phyloP scores from a whole-genome alignment of 2,113 vertebrate genomes.

The Heliornis fulica region DNA sequence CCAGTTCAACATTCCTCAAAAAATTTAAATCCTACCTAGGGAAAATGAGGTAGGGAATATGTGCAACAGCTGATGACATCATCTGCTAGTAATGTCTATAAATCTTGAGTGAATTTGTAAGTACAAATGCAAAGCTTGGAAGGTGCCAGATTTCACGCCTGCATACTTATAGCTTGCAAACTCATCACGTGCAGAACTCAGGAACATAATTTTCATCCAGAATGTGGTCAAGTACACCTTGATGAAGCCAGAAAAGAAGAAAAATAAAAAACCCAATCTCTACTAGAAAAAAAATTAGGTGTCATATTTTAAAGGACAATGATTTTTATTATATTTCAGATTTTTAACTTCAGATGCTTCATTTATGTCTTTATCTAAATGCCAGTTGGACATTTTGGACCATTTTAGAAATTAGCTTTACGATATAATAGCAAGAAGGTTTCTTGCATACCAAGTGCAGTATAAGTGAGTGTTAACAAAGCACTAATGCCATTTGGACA shows the following conservation, averaged over 20 bases:
- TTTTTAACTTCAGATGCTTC: background rate
- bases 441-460: background rate
- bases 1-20: slow-evolving; percentile 69
- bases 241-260: background rate
- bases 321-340: background rate
- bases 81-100: slow-evolving; percentile 57
- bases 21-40: slow-evolving; percentile 67
- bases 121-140: slow-evolving; percentile 44
- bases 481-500: slow-evolving; percentile 67
- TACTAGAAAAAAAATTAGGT: background rate
- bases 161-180: slow-evolving; percentile 49
- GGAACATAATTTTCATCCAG: slow-evolving; percentile 23
- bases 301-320: background rate
- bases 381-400: background rate
- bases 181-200: slow-evolving; percentile 25
- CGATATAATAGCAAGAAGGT: slow-evolving; percentile 2
- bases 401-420: background rate
- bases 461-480: slow-evolving; percentile 63
- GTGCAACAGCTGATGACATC: slow-evolving; percentile 67
- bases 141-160: slow-evolving; percentile 67
- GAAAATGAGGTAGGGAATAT: slow-evolving; percentile 69
- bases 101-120: slow-evolving; percentile 62
- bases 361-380: background rate
- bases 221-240: background rate
- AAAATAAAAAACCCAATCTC: background rate